Conservation (phyloP, 2,888 invertebrate species). For the Mythimna albipuncta region DNA sequence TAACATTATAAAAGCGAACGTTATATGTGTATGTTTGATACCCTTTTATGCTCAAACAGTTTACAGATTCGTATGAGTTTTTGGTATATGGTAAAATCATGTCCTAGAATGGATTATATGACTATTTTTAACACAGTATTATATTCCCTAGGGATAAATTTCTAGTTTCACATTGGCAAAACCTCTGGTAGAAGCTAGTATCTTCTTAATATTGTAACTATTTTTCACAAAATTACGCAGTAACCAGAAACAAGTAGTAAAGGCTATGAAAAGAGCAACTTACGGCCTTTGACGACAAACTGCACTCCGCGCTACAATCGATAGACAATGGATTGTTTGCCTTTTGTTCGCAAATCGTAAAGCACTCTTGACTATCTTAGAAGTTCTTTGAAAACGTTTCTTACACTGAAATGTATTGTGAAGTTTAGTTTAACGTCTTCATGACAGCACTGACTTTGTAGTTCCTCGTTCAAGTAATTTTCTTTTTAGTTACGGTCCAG, state of each 20-base stretch:
- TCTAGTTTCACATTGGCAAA: too few relatives aligned
- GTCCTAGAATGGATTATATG: too few relatives aligned
- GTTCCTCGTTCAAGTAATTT: constrained; percentile 67
- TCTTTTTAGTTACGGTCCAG: constrained; percentile 60
- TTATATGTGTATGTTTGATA: too few relatives aligned
- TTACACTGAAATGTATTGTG: constrained; percentile 78
- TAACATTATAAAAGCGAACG: too few relatives aligned
- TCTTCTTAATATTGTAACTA: constrained; percentile 39
- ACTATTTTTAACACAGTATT: too few relatives aligned
- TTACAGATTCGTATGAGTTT: too few relatives aligned
- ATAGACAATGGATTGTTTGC: constrained; percentile 88
- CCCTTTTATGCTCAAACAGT: too few relatives aligned
- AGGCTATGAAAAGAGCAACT: constrained; percentile 75
- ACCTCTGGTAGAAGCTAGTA: background rate
- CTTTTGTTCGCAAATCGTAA: constrained; percentile 86
- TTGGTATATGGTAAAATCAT: too few relatives aligned
- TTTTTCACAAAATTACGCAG: constrained; percentile 53
- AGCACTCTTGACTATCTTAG: constrained; percentile 78
- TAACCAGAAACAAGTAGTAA: constrained; percentile 74
- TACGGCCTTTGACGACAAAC: constrained; percentile 86
- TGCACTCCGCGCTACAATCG: constrained; percentile 85
- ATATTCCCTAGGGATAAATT: too few relatives aligned
- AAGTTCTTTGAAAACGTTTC: constrained; percentile 81
- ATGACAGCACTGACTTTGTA: constrained; percentile 69
- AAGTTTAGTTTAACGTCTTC: constrained; percentile 74